Percentiles rank a stretch among this genome's conserved stretches.
Evolutionary conservation across 2,888 invertebrate genomes (phyloP).

Genomic region (Urechis unicinctus): DNA sequence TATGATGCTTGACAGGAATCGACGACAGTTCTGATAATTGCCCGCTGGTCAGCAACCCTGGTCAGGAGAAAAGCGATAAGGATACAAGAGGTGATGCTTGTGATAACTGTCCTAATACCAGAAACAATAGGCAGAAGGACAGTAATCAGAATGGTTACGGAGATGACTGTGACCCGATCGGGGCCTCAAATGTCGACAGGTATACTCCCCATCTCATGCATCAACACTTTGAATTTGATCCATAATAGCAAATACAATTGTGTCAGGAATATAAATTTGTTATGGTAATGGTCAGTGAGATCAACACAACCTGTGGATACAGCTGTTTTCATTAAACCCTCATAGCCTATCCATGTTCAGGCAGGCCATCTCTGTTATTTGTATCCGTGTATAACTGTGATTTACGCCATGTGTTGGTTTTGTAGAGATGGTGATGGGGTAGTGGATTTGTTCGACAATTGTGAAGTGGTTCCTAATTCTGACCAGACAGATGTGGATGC

Average conservation of each 20-base stretch:
- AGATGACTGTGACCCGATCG: conserved; percentile 67
- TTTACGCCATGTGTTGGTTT: too few species aligned
- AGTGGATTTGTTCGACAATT: conserved; percentile 27
- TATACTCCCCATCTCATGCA: too few species aligned
- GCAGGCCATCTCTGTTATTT: too few species aligned
- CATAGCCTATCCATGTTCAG: too few species aligned
- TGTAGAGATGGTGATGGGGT: conserved; percentile 27
- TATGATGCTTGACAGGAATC: not conserved
- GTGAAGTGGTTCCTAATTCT: conserved; percentile 26
- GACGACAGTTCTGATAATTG: conserved; percentile 69
- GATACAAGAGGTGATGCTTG: conserved; percentile 32
- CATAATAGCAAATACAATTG: too few species aligned
- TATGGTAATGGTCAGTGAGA: too few species aligned
- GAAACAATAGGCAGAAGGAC: conserved; percentile 69
- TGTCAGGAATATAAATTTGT: too few species aligned
- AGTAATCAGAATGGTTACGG: conserved; percentile 71
- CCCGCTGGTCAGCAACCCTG: conserved; percentile 53
- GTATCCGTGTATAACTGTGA: too few species aligned
- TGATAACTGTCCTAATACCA: conserved; percentile 56
- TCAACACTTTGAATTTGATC: too few species aligned
- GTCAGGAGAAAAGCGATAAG: conserved; percentile 14
- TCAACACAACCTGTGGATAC: too few species aligned
- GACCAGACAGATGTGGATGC: conserved; percentile 21
- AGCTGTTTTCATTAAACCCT: too few species aligned
- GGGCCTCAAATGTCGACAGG: conserved; percentile 8